Evolutionary conservation across 1,140 invertebrate species (phyloP).

Genomic region (Caerostris extrusa): DNA sequence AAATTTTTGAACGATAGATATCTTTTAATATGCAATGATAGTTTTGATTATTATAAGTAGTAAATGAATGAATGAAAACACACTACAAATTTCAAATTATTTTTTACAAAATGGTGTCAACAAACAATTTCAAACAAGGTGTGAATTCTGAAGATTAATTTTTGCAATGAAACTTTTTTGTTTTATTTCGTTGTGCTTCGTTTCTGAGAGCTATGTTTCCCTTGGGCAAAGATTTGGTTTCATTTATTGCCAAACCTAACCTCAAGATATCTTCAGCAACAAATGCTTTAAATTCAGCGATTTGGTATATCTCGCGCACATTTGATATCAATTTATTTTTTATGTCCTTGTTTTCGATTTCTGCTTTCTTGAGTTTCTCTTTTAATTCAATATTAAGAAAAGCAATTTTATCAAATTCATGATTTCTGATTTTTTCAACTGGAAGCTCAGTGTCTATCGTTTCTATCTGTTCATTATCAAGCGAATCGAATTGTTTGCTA

Average conservation of each 20-base stretch:
- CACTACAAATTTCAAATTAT: background rate
- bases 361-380: background rate
- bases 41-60: background rate
- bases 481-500: background rate
- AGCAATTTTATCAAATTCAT: background rate
- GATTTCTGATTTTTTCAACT: no score
- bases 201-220: background rate
- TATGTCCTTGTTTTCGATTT: background rate
- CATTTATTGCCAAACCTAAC: background rate
- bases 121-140: background rate
- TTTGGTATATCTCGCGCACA: background rate
- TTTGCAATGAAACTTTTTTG: background rate
- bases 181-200: no score
- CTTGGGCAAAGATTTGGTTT: background rate
- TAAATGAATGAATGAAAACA: no score
- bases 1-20: no score
- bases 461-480: no score
- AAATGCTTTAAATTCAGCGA: constrained; percentile 7
- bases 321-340: background rate
- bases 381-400: background rate
- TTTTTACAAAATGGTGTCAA: background rate
- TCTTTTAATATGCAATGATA: background rate
- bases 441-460: background rate
- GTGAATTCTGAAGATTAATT: background rate
- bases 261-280: constrained; percentile 16